Evolutionary conservation across 2,113 vertebrate genomes (phyloP), one percentile per base, ranked within the genome.

Genomic region (Perca flavescens): DNA sequence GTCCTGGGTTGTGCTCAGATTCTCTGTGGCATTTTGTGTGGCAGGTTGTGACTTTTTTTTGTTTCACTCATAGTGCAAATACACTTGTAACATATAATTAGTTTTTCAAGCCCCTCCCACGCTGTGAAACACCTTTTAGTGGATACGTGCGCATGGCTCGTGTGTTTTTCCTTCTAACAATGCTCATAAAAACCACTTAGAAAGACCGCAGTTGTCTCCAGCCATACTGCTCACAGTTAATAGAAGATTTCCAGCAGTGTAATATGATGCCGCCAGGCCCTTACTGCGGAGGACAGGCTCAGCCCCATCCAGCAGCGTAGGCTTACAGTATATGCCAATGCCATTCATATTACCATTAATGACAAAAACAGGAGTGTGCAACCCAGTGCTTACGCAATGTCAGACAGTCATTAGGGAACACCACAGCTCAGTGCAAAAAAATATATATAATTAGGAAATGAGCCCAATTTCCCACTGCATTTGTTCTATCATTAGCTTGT

Each of bases 211-310:
- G 82, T 83, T 21, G 54, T 74, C 69, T 83, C 8, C 25, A 77
- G 77, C 83, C 75, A 19, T 84, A 43, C 49, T 80, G 57, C 79
- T 87, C 73, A 61, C 74, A 72, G 72, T 88, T 82, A 88, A 84
- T 83, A 77, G 80, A 87, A 87, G 69, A 82, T 85, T 89, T 88
- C 79, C 84, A 85, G 84, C 86, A 61, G 65, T 73, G 88, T 88
- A 91, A 91, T 80, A 74, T 50, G 83, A 92, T 84, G 77, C 86
- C 2, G 21, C 40, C 75, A 72, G 76, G 78, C 62, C 49, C 60
- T 74, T 43, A 64, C 71, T 86, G 86, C 68, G 16, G 77, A 80
- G 54, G 60, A 75, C 88, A 62, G 72, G 40, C 68, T 76, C 80
- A 60, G 75, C 57, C 49, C 66, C 65, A 60, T 84, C 56, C 71